phyloP scores from a whole-genome alignment of 2,113 vertebrate species.

The Xiphias gladius region DNA sequence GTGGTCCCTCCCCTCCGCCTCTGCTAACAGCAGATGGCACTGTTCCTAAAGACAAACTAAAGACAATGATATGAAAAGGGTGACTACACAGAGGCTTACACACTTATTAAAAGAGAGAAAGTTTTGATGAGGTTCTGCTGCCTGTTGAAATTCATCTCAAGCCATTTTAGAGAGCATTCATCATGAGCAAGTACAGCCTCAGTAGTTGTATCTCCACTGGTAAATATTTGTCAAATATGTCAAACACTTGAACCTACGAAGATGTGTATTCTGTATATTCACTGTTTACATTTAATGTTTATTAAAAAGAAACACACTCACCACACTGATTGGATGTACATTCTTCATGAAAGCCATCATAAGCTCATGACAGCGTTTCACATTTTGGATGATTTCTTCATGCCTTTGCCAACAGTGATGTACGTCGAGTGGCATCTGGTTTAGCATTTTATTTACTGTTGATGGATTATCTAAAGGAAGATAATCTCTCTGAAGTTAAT shows the following conservation, averaged over 20 bases:
- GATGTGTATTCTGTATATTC: conserved; percentile 14
- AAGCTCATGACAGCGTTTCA: conserved; percentile 17
- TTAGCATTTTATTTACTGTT: conserved; percentile 39
- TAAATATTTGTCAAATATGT: conserved; percentile 16
- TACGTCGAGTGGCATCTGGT: not conserved
- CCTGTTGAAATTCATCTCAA: not conserved
- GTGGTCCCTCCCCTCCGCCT: conserved; percentile 13
- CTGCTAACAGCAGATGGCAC: conserved; percentile 77
- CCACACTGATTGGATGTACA: conserved; percentile 11
- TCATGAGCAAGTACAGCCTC: not conserved
- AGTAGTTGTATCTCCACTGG: not conserved
- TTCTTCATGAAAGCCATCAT: conserved; percentile 14
- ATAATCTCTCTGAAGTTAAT: conserved; percentile 64
- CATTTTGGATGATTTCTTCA: not conserved
- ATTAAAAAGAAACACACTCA: not conserved
- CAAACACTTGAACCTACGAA: not conserved
- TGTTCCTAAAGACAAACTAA: conserved; percentile 59
- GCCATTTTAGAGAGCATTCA: not conserved
- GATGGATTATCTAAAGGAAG: conserved; percentile 44
- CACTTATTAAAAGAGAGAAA: not conserved
- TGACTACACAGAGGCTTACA: not conserved
- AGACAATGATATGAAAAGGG: conserved; percentile 36
- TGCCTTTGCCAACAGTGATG: not conserved
- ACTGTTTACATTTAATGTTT: conserved; percentile 55
- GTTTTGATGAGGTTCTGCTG: not conserved